Percentiles rank a stretch among this genome's conserved stretches.
These are phyloP conservation scores for Globodera rostochiensis DNA, from an alignment of 1,140 invertebrate species.

Conservation along the genomic window DNA sequence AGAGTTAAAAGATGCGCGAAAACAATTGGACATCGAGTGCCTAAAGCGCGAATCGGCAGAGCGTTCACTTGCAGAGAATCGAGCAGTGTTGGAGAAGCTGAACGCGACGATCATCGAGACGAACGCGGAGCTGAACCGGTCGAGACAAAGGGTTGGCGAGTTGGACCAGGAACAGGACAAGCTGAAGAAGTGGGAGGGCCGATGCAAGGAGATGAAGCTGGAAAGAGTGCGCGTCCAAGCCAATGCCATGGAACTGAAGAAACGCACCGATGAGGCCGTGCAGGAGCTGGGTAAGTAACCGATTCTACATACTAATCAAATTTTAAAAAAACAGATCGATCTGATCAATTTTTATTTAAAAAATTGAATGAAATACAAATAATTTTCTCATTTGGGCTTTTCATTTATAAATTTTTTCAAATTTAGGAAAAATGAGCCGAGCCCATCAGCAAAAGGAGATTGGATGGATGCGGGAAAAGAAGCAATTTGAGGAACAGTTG, in stretches of 20 bases:
- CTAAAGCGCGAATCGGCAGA: constrained; percentile 37
- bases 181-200: constrained; percentile 52
- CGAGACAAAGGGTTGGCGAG: constrained; percentile 12
- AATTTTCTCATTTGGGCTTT: no score
- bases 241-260: constrained; percentile 57
- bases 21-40: neutral
- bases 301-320: no score
- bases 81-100: constrained; percentile 29
- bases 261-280: constrained; percentile 55
- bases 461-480: constrained; percentile 29
- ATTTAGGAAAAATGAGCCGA: constrained; percentile 33
- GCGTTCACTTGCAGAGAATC: constrained; percentile 34
- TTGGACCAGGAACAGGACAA: constrained; percentile 61
- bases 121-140: constrained; percentile 40
- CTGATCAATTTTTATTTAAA: no score
- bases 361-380: no score
- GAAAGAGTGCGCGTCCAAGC: constrained; percentile 55
- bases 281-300: constrained; percentile 28
- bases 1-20: neutral
- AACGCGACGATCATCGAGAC: constrained; percentile 47
- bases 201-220: constrained; percentile 62
- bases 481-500: constrained; percentile 19
- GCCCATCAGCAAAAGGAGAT: constrained; percentile 44
- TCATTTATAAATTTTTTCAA: neutral
- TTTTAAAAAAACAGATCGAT: neutral